Conservation (phyloP, 2,797 vertebrate species). For the Myiothlypis chrysogaster region DNA sequence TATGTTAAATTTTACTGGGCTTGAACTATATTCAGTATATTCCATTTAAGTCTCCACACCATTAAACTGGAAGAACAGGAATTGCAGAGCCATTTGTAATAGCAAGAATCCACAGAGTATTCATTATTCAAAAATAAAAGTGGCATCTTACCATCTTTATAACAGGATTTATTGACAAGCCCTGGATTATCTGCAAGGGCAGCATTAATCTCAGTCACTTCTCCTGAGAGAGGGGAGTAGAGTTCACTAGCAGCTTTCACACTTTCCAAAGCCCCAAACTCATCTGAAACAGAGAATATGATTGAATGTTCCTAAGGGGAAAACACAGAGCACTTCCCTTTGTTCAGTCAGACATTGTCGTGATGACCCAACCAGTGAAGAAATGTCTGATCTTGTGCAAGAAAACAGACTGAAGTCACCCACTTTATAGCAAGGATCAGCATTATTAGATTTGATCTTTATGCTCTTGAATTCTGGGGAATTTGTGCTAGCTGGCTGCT, state of each 20-base stretch:
- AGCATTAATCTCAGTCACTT: conserved; percentile 89
- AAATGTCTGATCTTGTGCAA: background rate
- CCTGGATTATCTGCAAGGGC: conserved; percentile 90
- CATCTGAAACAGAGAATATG: conserved; percentile 78
- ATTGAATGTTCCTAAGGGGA: background rate
- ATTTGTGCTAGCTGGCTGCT: background rate
- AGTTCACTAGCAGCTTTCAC: conserved; percentile 98
- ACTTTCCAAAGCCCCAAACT: conserved; percentile 96
- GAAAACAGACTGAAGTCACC: background rate
- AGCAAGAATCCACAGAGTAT: background rate
- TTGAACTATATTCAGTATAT: background rate
- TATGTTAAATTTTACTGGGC: background rate
- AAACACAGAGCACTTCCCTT: background rate
- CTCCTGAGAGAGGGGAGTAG: conserved; percentile 92
- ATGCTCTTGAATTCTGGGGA: background rate
- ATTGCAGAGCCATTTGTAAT: background rate
- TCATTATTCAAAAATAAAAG: background rate
- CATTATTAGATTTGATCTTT: background rate
- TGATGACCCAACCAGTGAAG: background rate
- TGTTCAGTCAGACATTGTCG: background rate
- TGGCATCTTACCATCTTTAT: conserved; percentile 87
- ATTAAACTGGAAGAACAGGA: background rate
- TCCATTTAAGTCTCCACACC: background rate
- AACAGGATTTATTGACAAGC: conserved; percentile 96
- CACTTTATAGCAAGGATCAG: background rate